Base-by-base conservation (phyloP, 2,113 vertebrate species). In the Ophthalmolycus amberensis region DNA sequence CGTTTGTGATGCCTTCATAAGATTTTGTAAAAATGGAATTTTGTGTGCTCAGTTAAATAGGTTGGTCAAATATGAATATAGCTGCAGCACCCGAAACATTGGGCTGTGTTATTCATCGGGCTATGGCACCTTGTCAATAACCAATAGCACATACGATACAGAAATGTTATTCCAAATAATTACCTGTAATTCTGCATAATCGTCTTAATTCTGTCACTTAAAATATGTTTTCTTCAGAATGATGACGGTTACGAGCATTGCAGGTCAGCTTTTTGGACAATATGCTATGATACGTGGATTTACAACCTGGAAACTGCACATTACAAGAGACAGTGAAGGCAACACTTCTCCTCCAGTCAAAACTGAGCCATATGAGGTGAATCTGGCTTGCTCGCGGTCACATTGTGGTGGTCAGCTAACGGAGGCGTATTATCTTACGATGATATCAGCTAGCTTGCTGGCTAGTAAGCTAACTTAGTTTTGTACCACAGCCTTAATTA, bases 291-390 rank as follows among this genome's bases (percentile, higher is more conserved):
- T 25, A 22, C 20, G 44, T 46, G 44, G 50, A 10, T 27, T 11
- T 11, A 25, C 40, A 74, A 14, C 1, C 20, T 5, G 22, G 48
- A 60, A 54, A 0, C 0, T 65, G 0, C 6, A 20, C 8, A 84
- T 85, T 80, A 54, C 77, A 2, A 82, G 59, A 0, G 27, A 3
- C 79, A n/a, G 1, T 82, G 87, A 93, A 92, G n/a, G 89, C 83
- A 79, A 0, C 87, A n/a, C 56, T 37, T 42, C 66, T 86, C 80
- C 58, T 83, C 82, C 77, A 88, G 77, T 85, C 52, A 77, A 25
- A 73, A 85, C 85, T 40, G 86, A 92, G 86, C 90, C 93, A 86
- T 91, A 90, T 91, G 93, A 93, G 90, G 93, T 91, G 90, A 92
- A 88, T 75, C 88, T 79, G 83, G 65, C 54, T 0, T 4, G 34